Evolutionary conservation across 2,797 vertebrate genomes (phyloP), one percentile per base, ranked within the genome.

Genomic region (Mormyrops attenuatus): DNA sequence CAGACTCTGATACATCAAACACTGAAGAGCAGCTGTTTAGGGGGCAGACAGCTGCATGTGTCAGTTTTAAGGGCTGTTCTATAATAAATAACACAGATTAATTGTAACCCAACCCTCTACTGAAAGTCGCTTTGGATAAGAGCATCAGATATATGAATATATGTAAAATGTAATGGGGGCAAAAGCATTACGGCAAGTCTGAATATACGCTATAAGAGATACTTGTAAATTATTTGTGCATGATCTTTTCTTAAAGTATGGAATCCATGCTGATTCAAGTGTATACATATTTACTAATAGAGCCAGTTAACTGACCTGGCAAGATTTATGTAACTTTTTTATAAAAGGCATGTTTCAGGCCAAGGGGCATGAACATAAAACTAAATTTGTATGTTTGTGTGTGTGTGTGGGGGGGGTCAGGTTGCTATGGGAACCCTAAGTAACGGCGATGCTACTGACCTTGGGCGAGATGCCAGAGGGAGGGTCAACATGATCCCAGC

Each of bases 371-470:
- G 9, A 34, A 38, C 47, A 55, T 63, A 57, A 53, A 26, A 77
- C 22, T 73, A 38, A 17, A 44, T 88, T 17, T 66, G 9, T 66
- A 22, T 47, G 63, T 7, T 13, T 30, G 60, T 53, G 77, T 85
- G 55, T 89, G 20, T 44, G 87, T 69, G 53, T 11, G 53, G 20
- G 88, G 85, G 52, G 44, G 34, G 47, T 55, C 60, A 90, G 85
- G 82, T 73, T 69, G 82, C 87, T 85, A 5, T 89, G 15, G 52
- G 50, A n/a, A 30, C 49, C 88, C 85, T 88, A 69, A 90, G 22
- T 89, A 66, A 77, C 26, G 60, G 57, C 88, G 89, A 92, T 63
- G 86, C 89, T 50, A 53, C 49, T 53, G 49, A 47, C 47, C 9
- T 88, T 8, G 22, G 87, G n/a, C 57, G 73, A 22, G 77, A 34